phyloP scores from a whole-genome alignment of 1,140 invertebrate genomes.

The Aphis gossypii region DNA sequence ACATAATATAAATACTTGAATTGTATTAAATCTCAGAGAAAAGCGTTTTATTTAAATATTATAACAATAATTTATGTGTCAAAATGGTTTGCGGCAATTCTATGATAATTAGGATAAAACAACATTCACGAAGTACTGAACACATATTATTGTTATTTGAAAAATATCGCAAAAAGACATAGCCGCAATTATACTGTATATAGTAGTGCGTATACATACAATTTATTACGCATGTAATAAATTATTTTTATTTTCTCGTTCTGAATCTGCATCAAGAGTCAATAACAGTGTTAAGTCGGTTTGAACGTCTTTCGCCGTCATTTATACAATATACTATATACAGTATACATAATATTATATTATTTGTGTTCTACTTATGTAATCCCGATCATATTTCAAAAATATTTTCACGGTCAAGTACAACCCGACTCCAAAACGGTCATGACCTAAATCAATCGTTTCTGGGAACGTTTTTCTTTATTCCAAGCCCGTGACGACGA shows the following conservation, averaged over 20 bases:
- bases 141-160: not conserved
- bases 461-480: slow-evolving; percentile 11
- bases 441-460: not conserved
- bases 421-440: not conserved
- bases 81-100: not conserved
- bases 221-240: not conserved
- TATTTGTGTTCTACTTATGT: not conserved
- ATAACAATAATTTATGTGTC: not conserved
- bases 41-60: not conserved
- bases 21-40: not conserved
- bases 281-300: not conserved
- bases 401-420: not conserved
- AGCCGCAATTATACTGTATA: not conserved
- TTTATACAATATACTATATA: too few species aligned
- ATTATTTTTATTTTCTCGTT: not conserved
- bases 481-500: not conserved
- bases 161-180: not conserved
- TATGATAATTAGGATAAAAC: not conserved
- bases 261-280: not conserved
- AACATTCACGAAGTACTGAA: not conserved
- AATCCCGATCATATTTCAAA: not conserved
- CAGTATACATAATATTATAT: too few species aligned
- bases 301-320: not conserved
- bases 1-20: not conserved
- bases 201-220: not conserved